A percentile compares a stretch with the other conserved stretches of the same genome.
Conservation (phyloP, 2,797 vertebrate genomes). For the Lerista edwardsae region DNA sequence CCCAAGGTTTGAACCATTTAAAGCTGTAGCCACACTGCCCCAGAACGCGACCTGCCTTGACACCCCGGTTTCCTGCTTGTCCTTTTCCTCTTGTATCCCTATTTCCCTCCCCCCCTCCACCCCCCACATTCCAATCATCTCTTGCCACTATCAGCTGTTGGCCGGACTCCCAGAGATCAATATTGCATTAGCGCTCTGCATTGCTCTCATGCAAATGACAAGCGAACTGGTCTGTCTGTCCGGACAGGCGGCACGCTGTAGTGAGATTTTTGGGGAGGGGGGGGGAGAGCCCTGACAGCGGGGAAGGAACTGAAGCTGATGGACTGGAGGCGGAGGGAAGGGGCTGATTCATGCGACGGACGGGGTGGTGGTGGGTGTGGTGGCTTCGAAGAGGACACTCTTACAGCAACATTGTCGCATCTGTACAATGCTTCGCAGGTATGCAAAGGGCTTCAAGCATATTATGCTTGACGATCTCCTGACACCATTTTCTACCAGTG, state of each 20-base stretch:
- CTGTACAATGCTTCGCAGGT: background rate
- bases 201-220: conserved; percentile 7
- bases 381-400: background rate
- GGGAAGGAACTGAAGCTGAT: background rate
- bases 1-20: too few relatives aligned
- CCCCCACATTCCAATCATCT: background rate
- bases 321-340: background rate
- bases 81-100: background rate
- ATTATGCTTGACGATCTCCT: background rate
- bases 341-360: background rate
- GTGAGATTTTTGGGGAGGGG: background rate
- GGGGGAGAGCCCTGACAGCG: too few relatives aligned
- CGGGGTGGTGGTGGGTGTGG: background rate
- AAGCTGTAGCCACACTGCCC: background rate
- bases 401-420: background rate
- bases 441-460: background rate
- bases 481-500: too few relatives aligned
- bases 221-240: background rate
- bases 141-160: conserved; percentile 13
- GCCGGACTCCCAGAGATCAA: conserved; percentile 22
- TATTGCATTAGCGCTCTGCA: conserved; percentile 14
- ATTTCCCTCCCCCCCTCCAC: too few relatives aligned
- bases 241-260: background rate
- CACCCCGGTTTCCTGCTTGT: background rate
- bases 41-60: too few relatives aligned